These are phyloP conservation scores for Petrosia ficiformis DNA, from an alignment of 37 sponge, comb jelly and placozoan species.

Conservation along the genomic window DNA sequence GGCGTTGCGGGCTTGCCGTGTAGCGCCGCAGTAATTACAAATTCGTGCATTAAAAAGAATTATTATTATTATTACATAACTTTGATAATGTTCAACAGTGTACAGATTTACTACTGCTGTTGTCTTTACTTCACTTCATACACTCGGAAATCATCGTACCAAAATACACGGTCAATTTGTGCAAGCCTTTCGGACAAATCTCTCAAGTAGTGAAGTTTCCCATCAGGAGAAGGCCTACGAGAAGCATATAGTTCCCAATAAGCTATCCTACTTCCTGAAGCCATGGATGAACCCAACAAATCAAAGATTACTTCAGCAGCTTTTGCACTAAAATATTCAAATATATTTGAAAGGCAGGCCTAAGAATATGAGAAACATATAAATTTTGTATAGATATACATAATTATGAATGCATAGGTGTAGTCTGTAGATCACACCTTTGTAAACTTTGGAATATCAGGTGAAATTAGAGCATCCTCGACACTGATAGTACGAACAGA, in stretches of 20 bases:
- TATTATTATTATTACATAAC: too few species aligned
- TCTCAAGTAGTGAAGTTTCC: conserved; percentile 12
- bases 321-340: conserved; percentile 62
- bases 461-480: too few species aligned
- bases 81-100: too few species aligned
- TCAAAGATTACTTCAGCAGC: conserved; percentile 11
- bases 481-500: conserved; percentile 19
- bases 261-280: conserved; percentile 40
- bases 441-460: too few species aligned
- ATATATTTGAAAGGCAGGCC: conserved; percentile 52
- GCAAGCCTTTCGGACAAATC: conserved; percentile 31
- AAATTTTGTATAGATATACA: not conserved
- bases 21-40: too few species aligned
- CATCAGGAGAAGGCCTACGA: conserved; percentile 4
- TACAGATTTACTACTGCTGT: too few species aligned
- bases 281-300: not conserved
- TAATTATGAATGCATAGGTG: too few species aligned
- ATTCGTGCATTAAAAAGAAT: too few species aligned
- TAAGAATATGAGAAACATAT: not conserved
- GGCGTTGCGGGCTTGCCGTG: too few species aligned
- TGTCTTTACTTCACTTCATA: conserved; percentile 3
- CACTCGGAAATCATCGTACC: conserved; percentile 26
- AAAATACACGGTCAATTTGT: conserved; percentile 50
- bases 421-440: too few species aligned
- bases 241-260: conserved; percentile 53